Percentiles rank a stretch among this genome's conserved stretches.
These are phyloP conservation scores for Miltochrista miniata DNA, from an alignment of 2,888 invertebrate genomes.

Conservation along the genomic window DNA sequence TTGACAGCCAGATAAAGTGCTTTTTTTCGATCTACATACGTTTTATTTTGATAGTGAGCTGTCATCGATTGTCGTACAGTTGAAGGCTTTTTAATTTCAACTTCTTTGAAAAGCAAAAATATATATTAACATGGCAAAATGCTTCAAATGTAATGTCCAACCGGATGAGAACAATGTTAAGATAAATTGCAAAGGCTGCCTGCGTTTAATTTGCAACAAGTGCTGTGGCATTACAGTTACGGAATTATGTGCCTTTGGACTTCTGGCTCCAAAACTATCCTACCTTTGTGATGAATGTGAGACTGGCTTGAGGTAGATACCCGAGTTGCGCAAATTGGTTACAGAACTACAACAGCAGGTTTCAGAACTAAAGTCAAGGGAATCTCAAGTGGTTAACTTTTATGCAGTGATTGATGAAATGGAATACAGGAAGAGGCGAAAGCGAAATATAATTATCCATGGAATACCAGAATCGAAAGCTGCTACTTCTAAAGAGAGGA, in stretches of 20 bases:
- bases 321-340: conserved; percentile 1
- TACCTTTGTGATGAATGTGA: background rate
- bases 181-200: conserved; percentile 1
- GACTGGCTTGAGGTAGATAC: background rate
- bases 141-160: no score
- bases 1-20: no score
- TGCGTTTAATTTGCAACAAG: no score
- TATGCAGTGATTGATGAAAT: background rate
- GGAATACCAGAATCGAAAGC: no score
- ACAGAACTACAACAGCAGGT: conserved; percentile 1
- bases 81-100: background rate
- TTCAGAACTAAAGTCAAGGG: no score
- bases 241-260: background rate
- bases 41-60: background rate
- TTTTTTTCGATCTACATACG: background rate
- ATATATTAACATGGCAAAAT: background rate
- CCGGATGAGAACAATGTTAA: background rate
- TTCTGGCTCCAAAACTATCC: background rate
- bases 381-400: background rate
- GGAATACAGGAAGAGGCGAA: background rate
- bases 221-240: background rate
- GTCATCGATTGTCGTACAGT: no score
- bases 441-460: no score
- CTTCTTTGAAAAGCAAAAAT: no score
- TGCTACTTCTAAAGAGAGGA: no score